Evolutionary conservation across 2,797 vertebrate genomes (phyloP), one percentile per base, ranked within the genome.

Genomic region (Liparis tanakae): DNA sequence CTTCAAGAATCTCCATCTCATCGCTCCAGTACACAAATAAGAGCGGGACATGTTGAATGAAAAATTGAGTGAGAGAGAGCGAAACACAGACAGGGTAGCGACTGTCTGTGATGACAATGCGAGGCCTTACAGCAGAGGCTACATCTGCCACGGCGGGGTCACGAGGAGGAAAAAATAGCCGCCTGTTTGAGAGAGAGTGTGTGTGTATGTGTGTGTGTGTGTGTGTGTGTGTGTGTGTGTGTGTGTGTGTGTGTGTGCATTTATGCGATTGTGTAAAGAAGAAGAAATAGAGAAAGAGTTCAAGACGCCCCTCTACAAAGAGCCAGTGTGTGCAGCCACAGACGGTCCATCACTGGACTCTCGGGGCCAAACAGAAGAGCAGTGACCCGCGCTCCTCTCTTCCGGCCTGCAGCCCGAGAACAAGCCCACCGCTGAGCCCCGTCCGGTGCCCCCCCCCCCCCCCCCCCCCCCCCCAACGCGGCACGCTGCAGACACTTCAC

Each of bases 231-330:
- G 56, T 82, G 61, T 75, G n/a, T 10, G 56, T 82, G 61, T 75
- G n/a, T 10, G 51, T 64, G 72, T 76, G 71, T 73, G 58, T 48
- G 56, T 82, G 61, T 75, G n/a, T 10, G 22, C 25, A 56, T 54
- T 41, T 58, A 79, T 76, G 70, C 80, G 67, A 83, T 66, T 85
- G 79, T 85, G 78, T n/a, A 67, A 78, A 70, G 43, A 73, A 55
- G 22, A 57, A 55, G 67, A 76, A 33, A 79, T 9, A 81, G 50
- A 81, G 55, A 54, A 4, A 67, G 70, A 80, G 87, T 86, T 86
- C 85, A 87, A 90, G 76, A 90, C 80, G 51, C 33, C 55, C 50
- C 7, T 46, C 86, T 70, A 95, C 93, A 95, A 94, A 94, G 91
- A 78, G 75, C 80, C 85, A 94, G 87, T 94, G 93, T 94, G 84